A percentile compares a stretch with the other conserved stretches of the same genome.
Evolutionary conservation across 2,888 invertebrate genomes (phyloP).

Genomic region (Leucophenga montana): DNA sequence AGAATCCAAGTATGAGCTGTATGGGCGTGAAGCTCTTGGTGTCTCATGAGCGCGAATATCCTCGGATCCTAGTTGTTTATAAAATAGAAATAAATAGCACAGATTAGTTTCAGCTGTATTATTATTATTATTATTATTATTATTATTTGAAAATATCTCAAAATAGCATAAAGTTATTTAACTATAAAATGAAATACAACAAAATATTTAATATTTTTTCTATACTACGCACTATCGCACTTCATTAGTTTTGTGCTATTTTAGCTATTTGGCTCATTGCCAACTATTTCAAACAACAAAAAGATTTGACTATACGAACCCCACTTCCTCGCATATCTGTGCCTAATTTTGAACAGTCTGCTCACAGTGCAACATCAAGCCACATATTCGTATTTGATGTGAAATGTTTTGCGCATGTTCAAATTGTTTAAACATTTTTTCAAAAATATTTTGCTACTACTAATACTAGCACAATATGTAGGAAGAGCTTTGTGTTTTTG

Average conservation of each 20-base stretch:
- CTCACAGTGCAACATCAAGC: background rate
- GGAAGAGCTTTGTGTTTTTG: slow-evolving; percentile 18
- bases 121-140: no score
- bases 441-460: slow-evolving; percentile 33
- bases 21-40: slow-evolving; percentile 79
- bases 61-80: slow-evolving; percentile 82
- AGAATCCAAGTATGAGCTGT: slow-evolving; percentile 83
- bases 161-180: background rate
- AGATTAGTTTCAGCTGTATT: background rate
- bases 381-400: slow-evolving; percentile 47
- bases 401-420: slow-evolving; percentile 57
- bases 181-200: background rate
- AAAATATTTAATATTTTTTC: background rate
- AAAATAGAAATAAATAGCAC: slow-evolving; percentile 9
- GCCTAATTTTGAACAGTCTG: background rate
- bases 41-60: slow-evolving; percentile 92
- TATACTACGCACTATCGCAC: slow-evolving; percentile 36
- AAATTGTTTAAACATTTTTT: slow-evolving; percentile 57
- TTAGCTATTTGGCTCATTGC: slow-evolving; percentile 56
- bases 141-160: no score
- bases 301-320: slow-evolving; percentile 3
- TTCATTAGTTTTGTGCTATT: slow-evolving; percentile 57
- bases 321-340: no score
- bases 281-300: slow-evolving; percentile 43
- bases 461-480: slow-evolving; percentile 6